Base-by-base conservation (phyloP, 2,797 vertebrate species). In the Parauchenoglanis ngamensis region DNA sequence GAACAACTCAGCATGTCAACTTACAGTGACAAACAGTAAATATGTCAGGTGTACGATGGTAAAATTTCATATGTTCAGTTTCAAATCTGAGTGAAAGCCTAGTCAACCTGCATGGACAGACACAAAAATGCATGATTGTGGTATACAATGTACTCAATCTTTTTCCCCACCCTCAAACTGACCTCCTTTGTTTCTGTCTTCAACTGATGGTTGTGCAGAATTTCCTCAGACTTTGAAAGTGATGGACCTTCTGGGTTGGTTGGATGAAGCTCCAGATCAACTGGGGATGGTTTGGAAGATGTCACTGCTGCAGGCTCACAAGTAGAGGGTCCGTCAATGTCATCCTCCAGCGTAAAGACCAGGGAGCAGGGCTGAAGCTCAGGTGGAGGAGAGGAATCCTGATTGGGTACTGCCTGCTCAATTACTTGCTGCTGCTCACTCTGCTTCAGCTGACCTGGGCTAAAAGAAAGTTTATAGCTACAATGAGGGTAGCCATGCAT, bases 291-390 rank as follows among this genome's bases (percentile, higher is more conserved):
- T 21, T 73, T 65, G n/a, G 81, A 67, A 35, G 86, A 40, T 54
- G 68, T 83, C 54, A 84, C 81, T 86, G 52, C 83, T 89, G 84
- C 77, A 63, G 63, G 83, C 78, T 89, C 19, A 21, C 52, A 85
- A 76, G 23, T 31, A 84, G 82, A 28, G 7, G 90, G 83, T 1
- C 56, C 40, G 49, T 87, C 89, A 15, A 82, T 12, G 49, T 90
- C 92, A 35, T 93, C 92, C 44, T 95, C 95, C 87, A 95, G 86
- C 68, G 78, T 92, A 91, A 96, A 96, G 35, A 93, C 92, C 85
- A 92, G 91, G 65, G 95, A 92, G 40, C 88, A 77, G n/a, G 89
- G 90, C 67, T 89, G 86, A 79, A 91, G 59, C 77, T 86, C 72
- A 0, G 90, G 67, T 3, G 19, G 25, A 4, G 85, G 56, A 2